Evolutionary conservation across 2,797 vertebrate species (phyloP).

Genomic region (Rhodeus uyekii): DNA sequence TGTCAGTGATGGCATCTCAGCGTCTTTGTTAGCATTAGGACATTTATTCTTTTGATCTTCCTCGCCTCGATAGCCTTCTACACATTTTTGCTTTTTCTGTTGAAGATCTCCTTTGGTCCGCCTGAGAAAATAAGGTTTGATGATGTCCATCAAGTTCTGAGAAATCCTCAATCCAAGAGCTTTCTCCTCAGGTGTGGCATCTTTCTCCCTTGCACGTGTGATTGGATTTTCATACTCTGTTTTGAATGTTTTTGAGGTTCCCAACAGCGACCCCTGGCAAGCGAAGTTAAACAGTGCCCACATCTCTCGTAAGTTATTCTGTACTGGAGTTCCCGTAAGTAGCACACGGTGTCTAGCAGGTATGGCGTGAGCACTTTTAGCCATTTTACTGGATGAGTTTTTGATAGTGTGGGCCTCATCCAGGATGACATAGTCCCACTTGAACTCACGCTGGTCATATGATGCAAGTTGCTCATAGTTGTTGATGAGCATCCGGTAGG

Average conservation of each 20-base stretch:
- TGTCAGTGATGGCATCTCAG: conserved; percentile 83
- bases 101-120: conserved; percentile 91
- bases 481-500: conserved; percentile 90
- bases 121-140: conserved; percentile 89
- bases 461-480: conserved; percentile 89
- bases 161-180: conserved; percentile 90
- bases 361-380: conserved; percentile 80
- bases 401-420: conserved; percentile 98
- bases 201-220: conserved; percentile 89
- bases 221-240: conserved; percentile 93
- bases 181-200: conserved; percentile 88
- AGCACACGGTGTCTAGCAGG: conserved; percentile 84
- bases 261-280: conserved; percentile 88
- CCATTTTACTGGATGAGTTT: conserved; percentile 85
- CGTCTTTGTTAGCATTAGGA: conserved; percentile 36
- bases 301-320: conserved; percentile 93
- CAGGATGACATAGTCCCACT: conserved; percentile 92
- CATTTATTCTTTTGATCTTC: conserved; percentile 50
- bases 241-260: conserved; percentile 90
- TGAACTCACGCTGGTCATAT: conserved; percentile 75
- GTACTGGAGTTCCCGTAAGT: conserved; percentile 92
- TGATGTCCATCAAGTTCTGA: conserved; percentile 89
- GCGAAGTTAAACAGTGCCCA: conserved; percentile 96
- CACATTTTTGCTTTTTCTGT: conserved; percentile 53
- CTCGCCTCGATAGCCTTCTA: background rate